Evolutionary conservation across 2,113 vertebrate genomes (phyloP).

Genomic region (Chloropsis cyanopogon): DNA sequence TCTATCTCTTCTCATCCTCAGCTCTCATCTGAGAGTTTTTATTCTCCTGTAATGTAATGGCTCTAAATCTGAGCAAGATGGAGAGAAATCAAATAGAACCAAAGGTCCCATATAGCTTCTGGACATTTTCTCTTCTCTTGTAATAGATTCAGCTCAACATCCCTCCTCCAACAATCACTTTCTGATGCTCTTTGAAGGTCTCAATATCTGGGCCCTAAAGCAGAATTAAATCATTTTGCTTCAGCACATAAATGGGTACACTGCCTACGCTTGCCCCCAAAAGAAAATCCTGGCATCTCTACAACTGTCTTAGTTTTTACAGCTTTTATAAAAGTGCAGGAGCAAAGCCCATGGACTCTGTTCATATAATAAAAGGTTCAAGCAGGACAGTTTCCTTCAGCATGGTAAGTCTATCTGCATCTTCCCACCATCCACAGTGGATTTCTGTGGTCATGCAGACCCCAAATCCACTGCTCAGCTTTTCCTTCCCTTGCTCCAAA

Average conservation of each 20-base stretch:
- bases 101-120: neutral
- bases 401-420: neutral
- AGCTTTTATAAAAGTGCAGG: neutral
- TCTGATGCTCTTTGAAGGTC: neutral
- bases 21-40: neutral
- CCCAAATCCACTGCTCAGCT: neutral
- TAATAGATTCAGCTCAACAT: neutral
- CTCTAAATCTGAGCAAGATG: neutral
- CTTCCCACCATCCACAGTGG: neutral
- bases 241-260: neutral
- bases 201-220: neutral
- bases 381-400: neutral
- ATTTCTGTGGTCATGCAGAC: neutral
- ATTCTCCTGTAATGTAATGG: neutral
- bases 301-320: neutral
- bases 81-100: neutral
- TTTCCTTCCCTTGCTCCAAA: neutral
- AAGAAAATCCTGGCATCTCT: neutral
- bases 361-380: neutral
- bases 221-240: neutral
- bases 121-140: neutral
- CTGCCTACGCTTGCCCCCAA: neutral
- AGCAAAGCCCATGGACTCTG: neutral
- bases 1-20: neutral
- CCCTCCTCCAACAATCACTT: neutral